Evolutionary conservation across 2,113 vertebrate species (phyloP).

Genomic region (Coptodon rendalli): DNA sequence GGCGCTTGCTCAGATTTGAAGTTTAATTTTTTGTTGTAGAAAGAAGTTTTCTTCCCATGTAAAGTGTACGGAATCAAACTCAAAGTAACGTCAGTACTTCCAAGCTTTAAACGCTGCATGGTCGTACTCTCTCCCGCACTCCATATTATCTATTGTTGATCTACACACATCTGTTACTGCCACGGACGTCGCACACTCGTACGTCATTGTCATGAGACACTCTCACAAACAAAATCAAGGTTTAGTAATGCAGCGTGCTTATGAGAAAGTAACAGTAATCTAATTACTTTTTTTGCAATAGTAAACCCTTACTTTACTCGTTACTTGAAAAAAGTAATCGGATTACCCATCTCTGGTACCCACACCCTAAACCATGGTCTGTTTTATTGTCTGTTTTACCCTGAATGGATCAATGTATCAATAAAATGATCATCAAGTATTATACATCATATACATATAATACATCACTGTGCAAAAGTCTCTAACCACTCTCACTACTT

Average conservation of each 20-base stretch:
- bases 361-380: not conserved
- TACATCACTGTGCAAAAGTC: not conserved
- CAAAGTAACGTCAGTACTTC: not conserved
- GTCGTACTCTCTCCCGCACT: not conserved
- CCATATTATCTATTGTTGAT: not conserved
- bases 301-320: not conserved
- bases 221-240: not conserved
- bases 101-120: not conserved
- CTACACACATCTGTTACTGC: not conserved
- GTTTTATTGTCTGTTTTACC: not conserved
- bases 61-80: not conserved
- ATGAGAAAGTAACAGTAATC: not conserved
- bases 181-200: fast-evolving
- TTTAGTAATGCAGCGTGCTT: not conserved
- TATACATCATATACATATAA: not conserved
- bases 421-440: not conserved
- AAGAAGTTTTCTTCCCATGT: not conserved
- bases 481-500: not conserved
- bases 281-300: not conserved
- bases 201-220: not conserved
- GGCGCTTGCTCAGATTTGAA: not conserved
- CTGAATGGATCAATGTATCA: not conserved
- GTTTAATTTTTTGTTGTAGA: not conserved
- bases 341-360: not conserved
- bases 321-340: fast-evolving